phyloP scores from a whole-genome alignment of 2,888 invertebrate species.

The Antheraea yamamai region DNA sequence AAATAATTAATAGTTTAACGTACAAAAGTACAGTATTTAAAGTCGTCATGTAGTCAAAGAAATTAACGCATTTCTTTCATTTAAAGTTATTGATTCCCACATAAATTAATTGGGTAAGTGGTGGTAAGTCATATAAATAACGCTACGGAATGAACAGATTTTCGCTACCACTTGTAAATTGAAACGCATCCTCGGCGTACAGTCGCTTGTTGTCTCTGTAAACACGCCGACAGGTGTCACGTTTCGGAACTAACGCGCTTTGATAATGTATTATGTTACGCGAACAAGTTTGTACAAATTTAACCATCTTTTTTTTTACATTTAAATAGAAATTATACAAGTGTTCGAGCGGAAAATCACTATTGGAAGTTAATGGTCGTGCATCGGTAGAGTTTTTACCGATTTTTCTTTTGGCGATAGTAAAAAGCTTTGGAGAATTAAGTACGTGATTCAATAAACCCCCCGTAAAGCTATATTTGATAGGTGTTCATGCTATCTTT shows the following conservation, averaged over 20 bases:
- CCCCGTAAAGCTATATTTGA: no score
- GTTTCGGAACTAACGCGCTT: constrained; percentile 67
- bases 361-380: neutral
- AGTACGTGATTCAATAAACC: neutral
- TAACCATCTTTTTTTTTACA: constrained; percentile 7
- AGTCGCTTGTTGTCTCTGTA: constrained; percentile 29
- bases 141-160: neutral
- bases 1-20: neutral
- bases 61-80: neutral
- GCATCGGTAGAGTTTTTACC: neutral
- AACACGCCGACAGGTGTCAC: constrained; percentile 62
- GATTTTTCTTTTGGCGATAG: neutral
- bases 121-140: neutral
- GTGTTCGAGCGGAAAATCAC: constrained; percentile 5
- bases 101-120: neutral
- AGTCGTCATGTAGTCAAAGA: neutral
- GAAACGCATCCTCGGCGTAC: constrained; percentile 24
- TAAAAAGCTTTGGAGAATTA: neutral
- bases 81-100: neutral
- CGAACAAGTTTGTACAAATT: constrained; percentile 16
- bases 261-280: constrained; percentile 72
- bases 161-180: constrained; percentile 27
- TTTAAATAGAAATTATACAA: constrained; percentile 4
- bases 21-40: neutral
- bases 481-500: no score